Base-by-base conservation (phyloP, 2,113 vertebrate species). In the Rattus rattus region DNA sequence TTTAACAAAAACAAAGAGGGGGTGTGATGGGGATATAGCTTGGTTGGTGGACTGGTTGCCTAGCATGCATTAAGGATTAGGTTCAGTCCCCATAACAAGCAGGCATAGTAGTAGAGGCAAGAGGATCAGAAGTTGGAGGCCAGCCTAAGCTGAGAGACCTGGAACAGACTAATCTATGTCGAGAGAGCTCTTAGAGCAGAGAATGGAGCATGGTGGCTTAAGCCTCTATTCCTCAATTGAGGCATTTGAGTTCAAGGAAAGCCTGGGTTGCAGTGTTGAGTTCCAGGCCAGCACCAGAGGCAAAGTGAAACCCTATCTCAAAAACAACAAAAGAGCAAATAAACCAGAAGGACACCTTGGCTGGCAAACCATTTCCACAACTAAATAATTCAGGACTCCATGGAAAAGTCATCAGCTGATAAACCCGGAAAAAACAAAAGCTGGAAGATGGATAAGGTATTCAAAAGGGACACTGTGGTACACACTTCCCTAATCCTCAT, bases 301-400 rank as follows among this genome's bases (percentile, higher is more conserved):
- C 33, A 89, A 75, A 75, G 54, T 30, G 24, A 87, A 67, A 87
- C 63, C 28, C 30, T 87, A 13, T 13, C 84, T 69, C 59, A 87
- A 69, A 87, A 70, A 52, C 52, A 87, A 69, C 30, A 87, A 87
- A 54, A 70, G 10, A 61, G 30, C 47, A 54, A 86, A 67, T 67
- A 85, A 49, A 54, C 19, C 33, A 94, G 95, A 97, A 85, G 72
- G 47, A 96, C 88, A 97, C 91, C 79, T 92, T 97, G 75, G 59
- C 80, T 97, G 93, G 94, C 87, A 98, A 96, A 94, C 77, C 70
- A 94, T 94, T 96, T 95, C 94, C 91, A 96, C 89, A 97, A 79
- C 92, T 98, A 97, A 97, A 97, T 96, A 91, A 92, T 77, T 72
- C 20, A 94, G 90, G 79, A 85, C 79, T 96, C 89, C 92, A 87